Conservation (phyloP, 2,797 vertebrate species). For the Lacerta viridis region DNA sequence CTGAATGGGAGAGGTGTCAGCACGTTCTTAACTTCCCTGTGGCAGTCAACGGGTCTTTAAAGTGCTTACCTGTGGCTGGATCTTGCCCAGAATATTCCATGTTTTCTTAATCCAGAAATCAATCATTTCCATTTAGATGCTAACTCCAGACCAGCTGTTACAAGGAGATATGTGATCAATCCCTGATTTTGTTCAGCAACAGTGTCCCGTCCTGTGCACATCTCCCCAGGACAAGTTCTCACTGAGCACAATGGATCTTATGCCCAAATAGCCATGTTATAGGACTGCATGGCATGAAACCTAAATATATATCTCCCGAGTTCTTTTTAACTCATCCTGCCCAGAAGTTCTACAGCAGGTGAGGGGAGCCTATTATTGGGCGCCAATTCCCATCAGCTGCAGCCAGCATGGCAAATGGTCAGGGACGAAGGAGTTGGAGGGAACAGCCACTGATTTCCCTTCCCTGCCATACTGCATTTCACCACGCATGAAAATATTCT, state of each 20-base stretch:
- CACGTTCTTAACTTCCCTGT: background rate
- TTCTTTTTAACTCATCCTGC: background rate
- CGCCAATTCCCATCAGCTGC: too few species aligned
- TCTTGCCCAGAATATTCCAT: background rate
- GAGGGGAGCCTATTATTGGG: too few species aligned
- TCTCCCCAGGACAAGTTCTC: background rate
- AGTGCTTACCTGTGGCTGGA: background rate
- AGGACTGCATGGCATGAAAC: background rate
- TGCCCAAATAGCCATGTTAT: background rate
- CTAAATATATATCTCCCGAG: background rate
- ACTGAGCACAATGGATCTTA: background rate
- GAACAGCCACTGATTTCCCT: too few species aligned
- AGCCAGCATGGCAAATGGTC: too few species aligned
- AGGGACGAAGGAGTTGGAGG: too few species aligned
- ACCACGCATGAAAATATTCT: too few species aligned
- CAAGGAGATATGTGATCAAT: background rate
- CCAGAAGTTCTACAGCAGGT: background rate
- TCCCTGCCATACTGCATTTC: too few species aligned
- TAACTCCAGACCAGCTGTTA: background rate
- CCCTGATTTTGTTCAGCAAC: background rate
- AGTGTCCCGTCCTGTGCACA: background rate
- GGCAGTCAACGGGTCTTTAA: background rate
- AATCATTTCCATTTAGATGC: conserved; percentile 6
- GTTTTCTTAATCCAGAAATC: background rate
- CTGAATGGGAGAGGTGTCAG: background rate